Evolutionary conservation across 2,888 invertebrate species (phyloP).

Genomic region (Teleogryllus oceanicus): DNA sequence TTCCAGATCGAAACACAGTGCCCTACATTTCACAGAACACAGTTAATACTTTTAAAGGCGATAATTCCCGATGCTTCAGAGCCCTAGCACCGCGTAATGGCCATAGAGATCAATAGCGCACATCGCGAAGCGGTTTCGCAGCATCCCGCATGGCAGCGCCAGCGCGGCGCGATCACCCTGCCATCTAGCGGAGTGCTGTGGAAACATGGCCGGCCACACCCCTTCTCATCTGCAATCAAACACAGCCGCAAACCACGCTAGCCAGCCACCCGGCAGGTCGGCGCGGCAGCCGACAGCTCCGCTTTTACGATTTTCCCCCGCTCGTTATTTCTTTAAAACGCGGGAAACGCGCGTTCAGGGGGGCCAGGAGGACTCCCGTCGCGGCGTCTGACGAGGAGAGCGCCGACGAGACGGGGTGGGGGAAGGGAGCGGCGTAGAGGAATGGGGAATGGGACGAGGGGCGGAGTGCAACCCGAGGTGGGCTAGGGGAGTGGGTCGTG

Average conservation of each 20-base stretch:
- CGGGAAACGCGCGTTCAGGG: not conserved
- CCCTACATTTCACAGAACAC: not conserved
- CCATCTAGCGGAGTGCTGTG: not conserved
- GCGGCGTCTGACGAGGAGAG: not conserved
- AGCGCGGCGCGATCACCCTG: not conserved
- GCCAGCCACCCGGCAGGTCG: not conserved
- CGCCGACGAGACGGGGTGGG: not conserved
- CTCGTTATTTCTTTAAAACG: not conserved
- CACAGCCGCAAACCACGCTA: conserved; percentile 8
- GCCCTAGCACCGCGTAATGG: not conserved
- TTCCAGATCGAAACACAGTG: not conserved
- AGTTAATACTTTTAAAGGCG: conserved; percentile 2
- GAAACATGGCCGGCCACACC: not conserved
- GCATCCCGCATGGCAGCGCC: conserved; percentile 8
- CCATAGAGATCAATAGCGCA: conserved; percentile 5
- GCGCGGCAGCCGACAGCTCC: not conserved
- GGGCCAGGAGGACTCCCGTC: not conserved
- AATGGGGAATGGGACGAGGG: too few relatives aligned
- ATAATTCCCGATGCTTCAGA: not conserved
- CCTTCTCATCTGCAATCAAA: conserved; percentile 18
- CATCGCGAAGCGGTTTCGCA: not conserved
- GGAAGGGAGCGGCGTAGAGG: not conserved
- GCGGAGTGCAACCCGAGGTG: too few relatives aligned
- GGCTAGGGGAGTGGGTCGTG: too few relatives aligned
- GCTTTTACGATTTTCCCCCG: not conserved